Conservation (phyloP, 2,113 vertebrate genomes). For the Daboia siamensis region DNA sequence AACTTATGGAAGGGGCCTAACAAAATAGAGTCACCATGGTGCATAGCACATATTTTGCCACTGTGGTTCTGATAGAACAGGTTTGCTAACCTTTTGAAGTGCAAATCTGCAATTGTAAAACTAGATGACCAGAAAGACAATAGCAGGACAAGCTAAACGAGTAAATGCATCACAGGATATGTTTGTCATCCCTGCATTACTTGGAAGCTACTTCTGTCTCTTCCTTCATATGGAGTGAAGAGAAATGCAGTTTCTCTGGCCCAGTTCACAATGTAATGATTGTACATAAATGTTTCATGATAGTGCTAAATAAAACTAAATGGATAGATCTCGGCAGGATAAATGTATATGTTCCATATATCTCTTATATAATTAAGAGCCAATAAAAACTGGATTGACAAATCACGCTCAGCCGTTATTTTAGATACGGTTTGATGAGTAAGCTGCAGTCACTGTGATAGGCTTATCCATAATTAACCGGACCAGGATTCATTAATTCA, state of each 20-base stretch:
- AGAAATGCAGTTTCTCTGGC: background rate
- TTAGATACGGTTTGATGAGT: background rate
- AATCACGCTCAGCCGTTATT: background rate
- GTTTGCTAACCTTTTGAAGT: background rate
- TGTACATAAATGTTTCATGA: background rate
- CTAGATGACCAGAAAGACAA: background rate
- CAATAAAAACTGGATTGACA: background rate
- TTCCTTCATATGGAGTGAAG: background rate
- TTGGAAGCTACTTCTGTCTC: background rate
- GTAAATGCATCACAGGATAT: background rate
- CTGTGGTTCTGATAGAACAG: background rate
- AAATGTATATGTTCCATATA: background rate
- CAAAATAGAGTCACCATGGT: background rate
- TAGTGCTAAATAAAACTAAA: background rate
- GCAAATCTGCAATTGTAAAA: background rate
- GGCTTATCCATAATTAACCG: background rate
- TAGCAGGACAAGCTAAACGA: background rate
- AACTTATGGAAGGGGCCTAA: background rate
- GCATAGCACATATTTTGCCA: background rate
- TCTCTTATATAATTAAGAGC: background rate
- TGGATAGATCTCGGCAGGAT: background rate
- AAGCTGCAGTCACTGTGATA: background rate
- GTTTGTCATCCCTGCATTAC: too few relatives aligned
- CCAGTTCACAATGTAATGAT: background rate
- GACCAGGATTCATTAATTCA: background rate